Percentiles rank a stretch among this genome's conserved stretches.
These are phyloP conservation scores for Phacellophora camtschatica DNA, from an alignment of 30 jellyfish, hydroid and myxozoan genomes.

Conservation along the genomic window DNA sequence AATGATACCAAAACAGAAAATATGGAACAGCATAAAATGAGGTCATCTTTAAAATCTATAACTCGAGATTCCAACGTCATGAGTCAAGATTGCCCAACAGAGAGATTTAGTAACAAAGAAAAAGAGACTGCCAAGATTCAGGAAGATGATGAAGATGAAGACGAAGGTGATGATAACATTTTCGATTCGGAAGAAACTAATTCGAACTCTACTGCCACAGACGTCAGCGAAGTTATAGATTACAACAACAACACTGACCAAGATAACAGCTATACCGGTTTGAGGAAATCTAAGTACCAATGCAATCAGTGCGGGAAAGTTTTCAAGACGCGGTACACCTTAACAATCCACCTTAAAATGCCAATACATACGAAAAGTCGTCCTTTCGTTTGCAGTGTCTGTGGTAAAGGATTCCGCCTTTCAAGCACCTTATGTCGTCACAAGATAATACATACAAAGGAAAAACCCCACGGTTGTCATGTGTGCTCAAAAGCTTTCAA, in stretches of 20 bases:
- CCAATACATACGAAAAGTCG: conserved; percentile 82
- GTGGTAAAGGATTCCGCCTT: conserved; percentile 96
- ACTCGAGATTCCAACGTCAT: conserved; percentile 28
- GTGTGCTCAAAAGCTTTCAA: conserved; percentile 92
- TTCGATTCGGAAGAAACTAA: conserved; percentile 53
- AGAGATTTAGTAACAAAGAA: not conserved
- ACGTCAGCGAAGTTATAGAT: conserved; percentile 22
- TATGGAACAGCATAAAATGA: not conserved
- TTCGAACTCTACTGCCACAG: conserved; percentile 25
- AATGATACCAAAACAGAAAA: not conserved
- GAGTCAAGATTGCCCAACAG: not conserved
- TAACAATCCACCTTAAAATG: conserved; percentile 79
- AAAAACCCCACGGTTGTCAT: conserved; percentile 94
- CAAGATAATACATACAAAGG: conserved; percentile 95
- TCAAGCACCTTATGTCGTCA: conserved; percentile 98
- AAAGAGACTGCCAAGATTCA: not conserved
- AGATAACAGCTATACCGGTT: not conserved
- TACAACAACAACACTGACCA: conserved; percentile 32
- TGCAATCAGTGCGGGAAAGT: conserved; percentile 82
- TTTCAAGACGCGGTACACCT: conserved; percentile 78
- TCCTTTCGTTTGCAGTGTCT: conserved; percentile 89
- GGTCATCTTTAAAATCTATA: conserved; percentile 25
- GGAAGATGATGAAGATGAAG: conserved; percentile 10
- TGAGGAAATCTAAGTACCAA: conserved; percentile 51
- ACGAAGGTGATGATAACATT: conserved; percentile 22